Evolutionary conservation across 2,113 vertebrate species (phyloP), one percentile per base, ranked within the genome.

Genomic region (Tetrax tetrax): DNA sequence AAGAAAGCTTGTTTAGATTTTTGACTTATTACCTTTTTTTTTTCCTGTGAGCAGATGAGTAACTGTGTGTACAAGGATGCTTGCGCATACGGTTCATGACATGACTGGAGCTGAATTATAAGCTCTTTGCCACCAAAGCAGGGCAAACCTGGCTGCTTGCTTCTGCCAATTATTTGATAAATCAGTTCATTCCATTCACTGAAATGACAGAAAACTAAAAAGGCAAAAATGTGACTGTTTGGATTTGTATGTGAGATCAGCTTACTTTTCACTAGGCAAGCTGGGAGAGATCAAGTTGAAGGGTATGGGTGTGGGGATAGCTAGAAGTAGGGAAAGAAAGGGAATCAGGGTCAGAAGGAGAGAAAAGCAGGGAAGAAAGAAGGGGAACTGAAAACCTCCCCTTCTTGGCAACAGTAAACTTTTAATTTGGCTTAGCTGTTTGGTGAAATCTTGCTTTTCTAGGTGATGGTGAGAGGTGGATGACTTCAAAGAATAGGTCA

Each of bases 1-100:
- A 88, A 29, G 25, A 24, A 86, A 87, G 43, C 53, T 87, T 94
- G n/a, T 90, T 94, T 66, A 53, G 51, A n/a, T 85, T 90, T 92
- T 94, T 88, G 53, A 79, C 47, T 93, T n/a, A 22, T 83, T 87
- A 80, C 12, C 33, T 82, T 75, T 68, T 14, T 71, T 88, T 75
- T 68, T 14, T 71, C 85, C 50, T 45, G 53, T 51, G 57, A 76
- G 53, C 75, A 88, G 33, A 56, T 72, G 90, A 88, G 35, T 82
- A 86, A 24, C 60, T 25, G 59, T 76, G 21, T 35, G 70, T 79
- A 54, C 15, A 41, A 66, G 38, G 84, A 63, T 78, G 33, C 78
- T 94, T 59, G 63, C 24, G 66, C 27, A 10, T 89, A 25, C 23
- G 14, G 33, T 85, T 90, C 45, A 37, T 92, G 85, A 69, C 38